These are phyloP conservation scores for Ploceus nigricollis DNA, from an alignment of 2,113 vertebrate species.

Conservation along the genomic window DNA sequence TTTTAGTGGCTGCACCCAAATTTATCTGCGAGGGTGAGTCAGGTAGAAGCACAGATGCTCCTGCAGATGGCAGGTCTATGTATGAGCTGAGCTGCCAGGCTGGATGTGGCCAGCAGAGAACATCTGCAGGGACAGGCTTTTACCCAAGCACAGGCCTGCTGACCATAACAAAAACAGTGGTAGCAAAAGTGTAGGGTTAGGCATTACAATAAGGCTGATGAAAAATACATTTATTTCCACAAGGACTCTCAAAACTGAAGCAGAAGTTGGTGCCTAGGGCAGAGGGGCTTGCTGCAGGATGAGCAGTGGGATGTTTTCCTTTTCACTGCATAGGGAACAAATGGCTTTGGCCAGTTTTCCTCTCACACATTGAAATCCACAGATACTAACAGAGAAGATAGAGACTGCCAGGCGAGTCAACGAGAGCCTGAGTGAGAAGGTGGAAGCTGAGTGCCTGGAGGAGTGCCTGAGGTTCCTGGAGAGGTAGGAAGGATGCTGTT, in stretches of 20 bases:
- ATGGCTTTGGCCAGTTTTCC: neutral
- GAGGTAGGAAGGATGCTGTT: slow-evolving; percentile 22
- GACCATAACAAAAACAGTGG: neutral
- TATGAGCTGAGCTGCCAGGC: neutral
- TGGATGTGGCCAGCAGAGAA: neutral
- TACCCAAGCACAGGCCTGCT: neutral
- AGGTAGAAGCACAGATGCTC: neutral
- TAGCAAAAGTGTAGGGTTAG: neutral
- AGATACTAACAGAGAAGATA: neutral
- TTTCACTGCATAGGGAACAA: neutral
- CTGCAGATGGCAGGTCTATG: neutral
- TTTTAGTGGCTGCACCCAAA: neutral
- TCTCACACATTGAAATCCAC: neutral
- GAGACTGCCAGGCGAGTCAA: neutral
- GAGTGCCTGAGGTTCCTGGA: slow-evolving; percentile 38
- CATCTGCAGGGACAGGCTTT: neutral
- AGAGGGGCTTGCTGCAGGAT: neutral
- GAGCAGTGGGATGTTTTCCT: neutral
- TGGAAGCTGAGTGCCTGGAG: slow-evolving; percentile 35
- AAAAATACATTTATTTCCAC: neutral
- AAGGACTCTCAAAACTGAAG: neutral
- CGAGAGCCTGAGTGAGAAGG: neutral
- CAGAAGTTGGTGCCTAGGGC: neutral
- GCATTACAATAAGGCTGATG: neutral
- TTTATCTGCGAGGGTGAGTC: neutral